Base-by-base conservation (phyloP, 2,888 invertebrate genomes). In the Hirtodrosophila duncani region DNA sequence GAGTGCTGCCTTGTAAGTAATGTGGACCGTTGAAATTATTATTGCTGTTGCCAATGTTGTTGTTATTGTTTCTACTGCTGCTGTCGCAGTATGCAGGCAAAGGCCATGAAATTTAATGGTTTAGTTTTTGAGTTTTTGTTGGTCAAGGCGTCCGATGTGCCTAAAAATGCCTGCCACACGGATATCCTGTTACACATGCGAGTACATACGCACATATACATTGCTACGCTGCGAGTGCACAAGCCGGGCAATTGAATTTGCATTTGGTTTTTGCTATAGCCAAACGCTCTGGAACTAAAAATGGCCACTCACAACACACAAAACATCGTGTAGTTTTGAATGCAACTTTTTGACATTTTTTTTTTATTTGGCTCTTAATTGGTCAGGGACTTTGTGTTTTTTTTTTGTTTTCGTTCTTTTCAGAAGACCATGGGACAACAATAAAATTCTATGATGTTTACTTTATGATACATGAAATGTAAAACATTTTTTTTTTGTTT, bases 111-210 rank as follows among this genome's bases (percentile, higher is more conserved):
- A 58, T 79, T 64, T 60, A 60, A 75, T 67, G 75, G 72, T 71
- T 70, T 63, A 62, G 71, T 62, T 60, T 64, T 63, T 33, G 57
- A 37, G 49, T 33, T 45, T 44, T 48, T 62, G 50, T 48, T 49
- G 71, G 64, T 49, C 77, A 70, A 71, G 70, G 77, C 58, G 61
- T 49, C 52, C 68, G 72, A 77, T 72, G 67, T 70, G 70, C 69
- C 66, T 52, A 69, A 69, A 52, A 71, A 71, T 78, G 63, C 64
- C 63, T 56, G 71, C 71, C 62, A 59, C 36, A 36, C 67, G 72
- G 72, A 72, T 67, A 64, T 72, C 79, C 72, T 74, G 64, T 62
- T 75, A 58, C 59, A 33, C 36, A 36, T 45, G n/a, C n/a, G 20
- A 20, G 20, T 7, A 20, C 4, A 4, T 5, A 7, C 20, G 7